Evolutionary conservation across 2,113 vertebrate species (phyloP).

Genomic region (Perca schrenkii): DNA sequence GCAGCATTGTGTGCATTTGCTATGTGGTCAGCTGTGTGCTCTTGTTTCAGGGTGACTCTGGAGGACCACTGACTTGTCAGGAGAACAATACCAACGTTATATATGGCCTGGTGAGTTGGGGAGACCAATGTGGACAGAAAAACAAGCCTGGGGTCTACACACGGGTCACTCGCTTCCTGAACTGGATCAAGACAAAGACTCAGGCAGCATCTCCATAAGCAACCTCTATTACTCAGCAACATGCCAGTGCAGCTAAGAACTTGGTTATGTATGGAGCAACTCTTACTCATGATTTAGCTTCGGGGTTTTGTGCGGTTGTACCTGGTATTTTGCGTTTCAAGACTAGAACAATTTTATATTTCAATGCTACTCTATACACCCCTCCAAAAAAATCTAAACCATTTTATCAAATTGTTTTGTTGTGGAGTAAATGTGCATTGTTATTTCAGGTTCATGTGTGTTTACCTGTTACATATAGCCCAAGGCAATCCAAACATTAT

Average conservation of each 20-base stretch:
- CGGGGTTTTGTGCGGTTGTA: neutral
- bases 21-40: neutral
- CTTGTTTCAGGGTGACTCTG: conserved; percentile 92
- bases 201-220: conserved; percentile 17
- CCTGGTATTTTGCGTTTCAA: too few relatives aligned
- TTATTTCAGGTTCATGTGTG: neutral
- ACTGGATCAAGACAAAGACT: conserved; percentile 88
- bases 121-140: conserved; percentile 87
- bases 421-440: neutral
- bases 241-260: neutral
- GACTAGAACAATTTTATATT: neutral
- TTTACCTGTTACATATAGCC: neutral
- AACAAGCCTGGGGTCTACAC: conserved; percentile 94
- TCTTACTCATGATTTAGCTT: neutral
- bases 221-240: neutral
- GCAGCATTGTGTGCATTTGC: neutral
- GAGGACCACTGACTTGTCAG: conserved; percentile 91
- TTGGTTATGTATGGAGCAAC: neutral
- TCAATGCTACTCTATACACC: neutral
- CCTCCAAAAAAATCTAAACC: neutral
- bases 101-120: conserved; percentile 97
- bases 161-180: conserved; percentile 84
- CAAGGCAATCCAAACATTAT: neutral
- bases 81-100: conserved; percentile 75
- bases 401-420: neutral